Evolutionary conservation across 2,113 vertebrate species (phyloP).

Genomic region (Grammomys dolichurus): DNA sequence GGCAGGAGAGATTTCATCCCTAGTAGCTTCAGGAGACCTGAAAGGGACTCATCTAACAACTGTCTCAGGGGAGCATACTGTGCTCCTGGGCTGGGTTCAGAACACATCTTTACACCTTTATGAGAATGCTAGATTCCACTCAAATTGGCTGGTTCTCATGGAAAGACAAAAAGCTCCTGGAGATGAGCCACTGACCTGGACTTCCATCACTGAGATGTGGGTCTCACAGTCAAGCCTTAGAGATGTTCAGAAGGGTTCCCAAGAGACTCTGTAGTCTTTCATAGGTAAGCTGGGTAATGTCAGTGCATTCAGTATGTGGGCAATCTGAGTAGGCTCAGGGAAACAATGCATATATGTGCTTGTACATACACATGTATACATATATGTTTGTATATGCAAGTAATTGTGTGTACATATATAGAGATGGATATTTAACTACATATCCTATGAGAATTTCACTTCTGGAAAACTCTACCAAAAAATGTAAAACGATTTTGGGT

Average conservation of each 20-base stretch:
- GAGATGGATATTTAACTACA: neutral
- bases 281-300: neutral
- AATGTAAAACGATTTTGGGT: neutral
- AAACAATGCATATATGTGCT: neutral
- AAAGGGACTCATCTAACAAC: neutral
- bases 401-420: neutral
- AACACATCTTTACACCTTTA: neutral
- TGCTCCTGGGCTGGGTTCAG: neutral
- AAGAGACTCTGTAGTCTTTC: neutral
- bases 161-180: too few species aligned
- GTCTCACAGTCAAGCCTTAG: rapidly evolving
- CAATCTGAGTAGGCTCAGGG: neutral
- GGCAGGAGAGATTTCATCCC: neutral
- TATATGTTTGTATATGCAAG: neutral
- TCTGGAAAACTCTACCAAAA: neutral
- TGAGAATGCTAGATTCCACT: neutral
- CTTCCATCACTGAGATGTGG: neutral
- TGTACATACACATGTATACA: neutral
- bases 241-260: neutral
- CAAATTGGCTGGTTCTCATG: neutral
- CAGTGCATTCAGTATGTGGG: neutral
- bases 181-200: neutral
- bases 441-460: neutral
- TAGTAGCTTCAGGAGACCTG: neutral
- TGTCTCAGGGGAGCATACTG: neutral